Evolutionary conservation across 53 echinoderm and acorn worm genomes (phyloP), one percentile per base, ranked within the genome.

Genomic region (Echinarachnius parma): DNA sequence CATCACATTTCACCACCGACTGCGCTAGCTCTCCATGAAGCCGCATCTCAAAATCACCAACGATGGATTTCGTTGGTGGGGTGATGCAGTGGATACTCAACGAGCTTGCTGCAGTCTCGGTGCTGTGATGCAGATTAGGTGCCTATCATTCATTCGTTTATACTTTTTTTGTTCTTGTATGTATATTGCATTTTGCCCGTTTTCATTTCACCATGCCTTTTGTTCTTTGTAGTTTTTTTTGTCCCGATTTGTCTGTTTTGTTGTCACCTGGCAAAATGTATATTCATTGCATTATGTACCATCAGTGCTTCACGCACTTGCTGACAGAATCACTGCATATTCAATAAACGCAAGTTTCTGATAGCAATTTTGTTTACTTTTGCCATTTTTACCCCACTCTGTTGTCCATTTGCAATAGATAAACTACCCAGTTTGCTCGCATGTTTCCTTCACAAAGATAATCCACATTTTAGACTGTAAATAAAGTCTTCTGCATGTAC

Each of bases 11-110:
- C 53, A 69, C 71, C 80, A 21, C 18, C 9, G 56, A 66, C 79
- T 78, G 74, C 55, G 24, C 58, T 48, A 62, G 88, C 65, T 83
- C 88, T 83, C 35, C 24, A 87, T 87, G 88, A 87, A 78, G 46
- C 88, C 63, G 54, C 59, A 54, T 66, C 83, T 42, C 65, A 65
- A 87, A 87, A 79, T 83, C 88, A 79, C 33, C 62, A 36, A 47
- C 64, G 70, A 46, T 87, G 78, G 82, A 80, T 80, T 80, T 71
- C 61, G 18, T 10, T 35, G 39, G 50, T 66, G 88, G 88, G 42
- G 80, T 71, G 83, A 75, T 35, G 78, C 30, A 79, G 88, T 78
- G 78, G 87, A 83, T 75, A 33, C 28, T 59, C 44, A 31, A 22
- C 19, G 70, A 53, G 70, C 34, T 52, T 53, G 70, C 24, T 4